These are phyloP conservation scores for Drosophila eohydei DNA, from an alignment of 2,888 invertebrate species.

Conservation along the genomic window DNA sequence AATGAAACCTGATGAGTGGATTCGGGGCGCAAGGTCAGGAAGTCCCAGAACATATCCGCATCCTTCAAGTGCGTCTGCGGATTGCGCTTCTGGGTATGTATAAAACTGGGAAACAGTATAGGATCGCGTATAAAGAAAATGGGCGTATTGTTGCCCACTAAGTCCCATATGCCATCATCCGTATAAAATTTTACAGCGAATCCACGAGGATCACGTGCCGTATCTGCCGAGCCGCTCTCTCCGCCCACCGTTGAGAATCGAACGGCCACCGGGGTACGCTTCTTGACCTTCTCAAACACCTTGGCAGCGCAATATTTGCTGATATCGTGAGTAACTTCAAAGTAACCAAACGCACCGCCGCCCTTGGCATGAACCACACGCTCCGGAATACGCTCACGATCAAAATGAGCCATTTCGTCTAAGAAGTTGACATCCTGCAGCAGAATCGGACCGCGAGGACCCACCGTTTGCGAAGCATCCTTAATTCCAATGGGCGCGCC, in stretches of 20 bases:
- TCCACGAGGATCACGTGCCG: conserved; percentile 95
- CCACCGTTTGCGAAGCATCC: conserved; percentile 91
- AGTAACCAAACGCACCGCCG: conserved; percentile 94
- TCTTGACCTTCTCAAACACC: conserved; percentile 91
- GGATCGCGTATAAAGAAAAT: conserved; percentile 97
- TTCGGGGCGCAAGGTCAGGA: conserved; percentile 94
- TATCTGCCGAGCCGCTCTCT: conserved; percentile 96
- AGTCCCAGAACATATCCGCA: conserved; percentile 98
- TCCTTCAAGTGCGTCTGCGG: conserved; percentile 96
- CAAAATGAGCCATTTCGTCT: conserved; percentile 94
- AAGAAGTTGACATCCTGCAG: conserved; percentile 93
- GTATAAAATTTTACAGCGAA: conserved; percentile 98
- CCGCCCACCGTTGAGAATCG: conserved; percentile 95
- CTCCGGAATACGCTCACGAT: conserved; percentile 97
- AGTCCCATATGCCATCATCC: conserved; percentile 96
- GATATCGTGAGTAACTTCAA: conserved; percentile 95
- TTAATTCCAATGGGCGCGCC: conserved; percentile 90
- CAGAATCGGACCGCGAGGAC: conserved; percentile 93
- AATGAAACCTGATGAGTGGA: conserved; percentile 94
- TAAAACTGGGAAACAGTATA: conserved; percentile 96
- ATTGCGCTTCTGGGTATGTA: conserved; percentile 98
- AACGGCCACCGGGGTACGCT: conserved; percentile 91
- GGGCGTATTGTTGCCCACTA: conserved; percentile 97
- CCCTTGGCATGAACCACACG: conserved; percentile 98
- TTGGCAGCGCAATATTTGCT: conserved; percentile 91